Conservation (phyloP, 2,797 vertebrate genomes). For the Podarcis lilfordi region DNA sequence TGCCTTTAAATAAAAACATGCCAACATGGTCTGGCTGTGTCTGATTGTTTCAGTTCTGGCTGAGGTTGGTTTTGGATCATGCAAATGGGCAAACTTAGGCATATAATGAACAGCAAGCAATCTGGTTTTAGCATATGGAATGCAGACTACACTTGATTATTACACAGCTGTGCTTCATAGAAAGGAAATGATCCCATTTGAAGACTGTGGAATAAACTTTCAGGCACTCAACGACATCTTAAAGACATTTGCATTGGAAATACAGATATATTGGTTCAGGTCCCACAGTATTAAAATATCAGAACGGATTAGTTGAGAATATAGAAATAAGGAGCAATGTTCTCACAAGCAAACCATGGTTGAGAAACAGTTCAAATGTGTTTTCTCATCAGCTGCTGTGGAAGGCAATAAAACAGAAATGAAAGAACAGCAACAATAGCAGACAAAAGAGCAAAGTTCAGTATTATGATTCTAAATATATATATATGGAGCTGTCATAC, state of each 20-base stretch:
- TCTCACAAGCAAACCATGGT: constrained; percentile 54
- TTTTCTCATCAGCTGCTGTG: constrained; percentile 57
- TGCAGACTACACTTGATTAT: constrained; percentile 63
- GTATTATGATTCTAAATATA: not conserved
- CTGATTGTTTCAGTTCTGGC: constrained; percentile 42
- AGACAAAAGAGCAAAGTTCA: not conserved
- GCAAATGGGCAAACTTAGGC: constrained; percentile 47
- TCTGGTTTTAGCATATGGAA: constrained; percentile 72
- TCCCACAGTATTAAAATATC: constrained; percentile 59
- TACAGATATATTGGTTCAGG: constrained; percentile 63
- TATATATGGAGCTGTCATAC: not conserved
- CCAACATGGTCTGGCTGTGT: constrained; percentile 46
- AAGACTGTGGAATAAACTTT: constrained; percentile 59
- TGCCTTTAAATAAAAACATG: constrained; percentile 21
- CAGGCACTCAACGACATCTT: constrained; percentile 64
- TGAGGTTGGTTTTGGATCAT: constrained; percentile 60
- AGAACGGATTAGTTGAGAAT: constrained; percentile 39
- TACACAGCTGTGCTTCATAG: constrained; percentile 67
- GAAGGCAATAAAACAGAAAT: constrained; percentile 42
- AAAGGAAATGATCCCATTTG: constrained; percentile 72
- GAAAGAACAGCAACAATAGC: not conserved
- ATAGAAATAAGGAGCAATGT: constrained; percentile 47
- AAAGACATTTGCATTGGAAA: constrained; percentile 64
- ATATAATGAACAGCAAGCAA: constrained; percentile 54
- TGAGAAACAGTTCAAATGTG: constrained; percentile 44